Base-by-base conservation (phyloP, 2,797 vertebrate genomes). In the Choloepus didactylus region DNA sequence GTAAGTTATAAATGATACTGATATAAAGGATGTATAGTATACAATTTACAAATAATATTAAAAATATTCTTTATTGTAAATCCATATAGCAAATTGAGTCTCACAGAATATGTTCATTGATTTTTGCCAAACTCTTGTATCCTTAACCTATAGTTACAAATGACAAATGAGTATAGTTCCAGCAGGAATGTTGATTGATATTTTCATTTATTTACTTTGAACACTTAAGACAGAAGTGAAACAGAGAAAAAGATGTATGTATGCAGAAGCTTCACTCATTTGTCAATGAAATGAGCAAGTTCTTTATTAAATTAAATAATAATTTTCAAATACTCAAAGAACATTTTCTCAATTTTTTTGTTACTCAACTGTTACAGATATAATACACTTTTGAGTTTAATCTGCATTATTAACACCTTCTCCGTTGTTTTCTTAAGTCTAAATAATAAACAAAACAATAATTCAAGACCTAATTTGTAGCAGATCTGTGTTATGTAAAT, bases 11-110 rank as follows among this genome's bases (percentile, higher is more conserved):
- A 85, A 69, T 49, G 10, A 14, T 27, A 35, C 54, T 66, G 46
- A 62, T 76, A 46, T 46, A 75, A 89, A 75, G 46, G n/a, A 23
- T 44, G 4, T 51, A 11, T 44, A 25, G 27, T 29, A 67, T 67
- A 29, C 9, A 85, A 81, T 77, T 77, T 87, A 44, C 27, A 93
- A 85, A 51, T 72, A 85, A 84, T 81, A 88, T 16, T 41, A 76
- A 51, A 92, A 54, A 54, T 21, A 69, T 41, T 60, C 16, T 90
- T 41, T 75, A 60, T 29, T 93, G 11, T 62, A 54, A 77, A 66
- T 75, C 41, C 15, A 25, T 11, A n/a, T 41, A 51, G 27, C 15
- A 51, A 49, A 41, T 38, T 81, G 38, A 73, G 35, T 76, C 21
- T 69, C 21, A 67, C 5, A 31, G 41, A 86, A 87, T 67, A 35